Evolutionary conservation across 1,140 invertebrate genomes (phyloP), one percentile per base, ranked within the genome.

Genomic region (Drosophila obscura): DNA sequence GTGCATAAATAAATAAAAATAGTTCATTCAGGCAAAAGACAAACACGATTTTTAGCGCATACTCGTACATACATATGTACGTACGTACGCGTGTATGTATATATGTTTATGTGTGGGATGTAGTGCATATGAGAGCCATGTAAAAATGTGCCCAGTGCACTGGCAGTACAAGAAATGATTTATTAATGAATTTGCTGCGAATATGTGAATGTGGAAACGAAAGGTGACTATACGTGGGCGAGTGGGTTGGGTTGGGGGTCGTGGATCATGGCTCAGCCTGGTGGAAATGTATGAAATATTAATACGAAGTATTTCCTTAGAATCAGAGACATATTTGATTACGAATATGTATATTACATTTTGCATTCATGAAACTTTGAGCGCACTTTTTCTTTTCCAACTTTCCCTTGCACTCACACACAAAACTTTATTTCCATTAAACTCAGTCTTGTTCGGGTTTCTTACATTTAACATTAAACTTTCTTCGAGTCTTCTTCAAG

Each of bases 21-120:
- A 77, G 73, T 81, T 81, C 73, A 81, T 81, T 81, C 73, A 81
- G 77, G 57, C 56, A 55, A 56, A 68, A 69, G 69, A 72, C 56
- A 73, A 73, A 73, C 67, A 53, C 66, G 49, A 69, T 69, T 68
- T 69, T 69, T 69, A 68, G 43, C 68, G 68, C 24, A 46, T 56
- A 9, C 5, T 39, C 43, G 5, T 5, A 15, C n/a, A 52, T 35
- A 53, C 19, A 53, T 41, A 39, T 44, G 39, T 24, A 4, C 4
- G 15, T 22, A 39, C 31, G 39, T 24, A 4, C 4, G 15, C n/a
- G 16, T 13, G 4, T 9, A n/a, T 24, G 39, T 26, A 8, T 7
- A 28, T 28, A 31, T 28, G 28, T 28, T 2, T 28, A 1, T 31
- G 2, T 31, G 7, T 24, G 22, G 22, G 35, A 7, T 28, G 6